Base-by-base conservation (phyloP, 2,113 vertebrate genomes). In the Marcusenius ussheri region DNA sequence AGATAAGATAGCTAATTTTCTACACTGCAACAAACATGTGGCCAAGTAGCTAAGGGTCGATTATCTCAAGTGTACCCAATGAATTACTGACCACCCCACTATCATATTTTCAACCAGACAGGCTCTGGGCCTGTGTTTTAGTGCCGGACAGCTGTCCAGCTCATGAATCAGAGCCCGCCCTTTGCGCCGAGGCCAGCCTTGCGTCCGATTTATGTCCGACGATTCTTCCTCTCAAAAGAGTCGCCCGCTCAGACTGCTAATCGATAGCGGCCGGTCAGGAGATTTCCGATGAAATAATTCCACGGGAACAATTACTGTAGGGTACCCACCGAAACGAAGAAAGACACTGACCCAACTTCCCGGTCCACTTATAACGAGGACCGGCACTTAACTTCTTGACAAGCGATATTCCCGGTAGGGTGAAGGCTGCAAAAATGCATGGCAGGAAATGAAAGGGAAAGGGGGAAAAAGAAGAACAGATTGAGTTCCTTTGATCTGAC, bases 401-500 rank as follows among this genome's bases (percentile, higher is more conserved):
- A 77, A 83, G 58, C 27, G 39, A 88, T 62, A 77, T 83, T 89
- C 83, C 83, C 88, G 53, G 89, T 83, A 89, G 85, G 83, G 87
- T n/a, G 86, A 88, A 91, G 24, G 80, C 7, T 39, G 88, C 80
- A 42, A 88, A 83, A 88, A 85, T 19, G 51, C 49, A 87, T 31
- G 87, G 49, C 31, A 83, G 45, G 45, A 74, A 85, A 91, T 77
- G 70, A 88, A 90, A 85, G 80, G 87, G 80, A 83, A 90, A 89
- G 87, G 51, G 51, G 35, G 9, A 89, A 77, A 53, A 83, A 89
- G 89, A 89, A 47, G 89, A 90, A 90, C 49, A 90, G 53, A 90
- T 89, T 90, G 90, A 90, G 91, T 91, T 90, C 88, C 92, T 92
- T 92, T 92, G 90, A 88, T 92, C 91, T 92, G 92, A 93, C 93